Base-by-base conservation (phyloP, 2,113 vertebrate species). In the Arvicanthis niloticus region DNA sequence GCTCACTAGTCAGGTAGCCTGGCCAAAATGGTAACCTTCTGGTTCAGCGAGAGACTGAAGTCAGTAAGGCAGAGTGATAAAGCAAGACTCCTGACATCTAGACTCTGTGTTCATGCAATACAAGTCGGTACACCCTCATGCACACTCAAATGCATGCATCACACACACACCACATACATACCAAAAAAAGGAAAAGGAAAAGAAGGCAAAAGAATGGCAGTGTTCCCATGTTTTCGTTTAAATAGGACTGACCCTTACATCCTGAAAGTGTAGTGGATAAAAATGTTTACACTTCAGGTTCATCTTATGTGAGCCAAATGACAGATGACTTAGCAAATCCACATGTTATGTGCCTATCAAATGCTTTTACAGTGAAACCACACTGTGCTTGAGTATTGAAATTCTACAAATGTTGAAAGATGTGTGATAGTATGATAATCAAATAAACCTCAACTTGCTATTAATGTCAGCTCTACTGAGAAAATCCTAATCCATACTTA, bases 361-460 rank as follows among this genome's bases (percentile, higher is more conserved):
- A 37, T 21, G 40, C 87, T 88, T 91, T 91, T 81, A 60, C 48
- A 85, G 67, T 89, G 67, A 86, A 93, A 92, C 37, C 93, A 93
- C 62, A 76, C 75, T 93, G 60, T 89, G 92, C 87, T 11, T 95
- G 26, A 88, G 45, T 80, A 89, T 93, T 96, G 88, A 95, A 93
- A 97, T 96, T 96, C 89, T 76, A n/a, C 58, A 91, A 67, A 73
- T 70, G 92, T 82, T 87, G 77, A 81, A 93, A 95, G 16, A 53
- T 90, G 15, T 93, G 76, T 94, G 94, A 88, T 86, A 84, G 67
- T 87, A 53, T 94, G 37, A 96, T 95, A 96, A 97, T 96, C 95
- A 94, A 96, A 95, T 97, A 92, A 95, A 95, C 9, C 86, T 91
- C 88, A 87, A 73, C 45, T 95, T 96, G 42, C 77, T 96, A 87